phyloP scores from a whole-genome alignment of 2,888 invertebrate genomes.

The Ornithoptera alexandrae region DNA sequence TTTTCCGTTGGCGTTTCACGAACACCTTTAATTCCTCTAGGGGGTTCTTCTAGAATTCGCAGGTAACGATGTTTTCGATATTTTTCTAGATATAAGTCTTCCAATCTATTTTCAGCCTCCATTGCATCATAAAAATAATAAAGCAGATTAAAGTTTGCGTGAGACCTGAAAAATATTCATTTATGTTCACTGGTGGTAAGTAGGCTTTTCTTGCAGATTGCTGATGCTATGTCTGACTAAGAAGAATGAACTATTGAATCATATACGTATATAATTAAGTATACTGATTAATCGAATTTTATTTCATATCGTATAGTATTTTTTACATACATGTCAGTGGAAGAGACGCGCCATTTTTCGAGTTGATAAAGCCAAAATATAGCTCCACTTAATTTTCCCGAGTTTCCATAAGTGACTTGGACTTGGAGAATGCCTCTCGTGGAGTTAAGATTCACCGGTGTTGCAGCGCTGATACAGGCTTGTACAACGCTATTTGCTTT shows the following conservation, averaged over 20 bases:
- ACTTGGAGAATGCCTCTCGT: slow-evolving; percentile 90
- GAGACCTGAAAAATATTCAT: slow-evolving; percentile 80
- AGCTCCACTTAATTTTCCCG: slow-evolving; percentile 93
- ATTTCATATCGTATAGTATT: no score
- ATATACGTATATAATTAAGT: no score
- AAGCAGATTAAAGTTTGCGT: slow-evolving; percentile 93
- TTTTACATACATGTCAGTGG: slow-evolving; percentile 87
- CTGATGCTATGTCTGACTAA: no score
- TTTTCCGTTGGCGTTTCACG: slow-evolving; percentile 84
- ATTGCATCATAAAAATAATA: slow-evolving; percentile 95
- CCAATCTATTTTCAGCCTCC: slow-evolving; percentile 82
- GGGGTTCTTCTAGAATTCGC: slow-evolving; percentile 80
- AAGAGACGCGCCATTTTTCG: slow-evolving; percentile 93
- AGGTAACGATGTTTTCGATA: slow-evolving; percentile 88
- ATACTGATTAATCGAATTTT: no score
- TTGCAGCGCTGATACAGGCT: slow-evolving; percentile 90
- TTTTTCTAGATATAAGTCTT: slow-evolving; percentile 83
- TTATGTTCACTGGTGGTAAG: not conserved
- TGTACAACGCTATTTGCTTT: slow-evolving; percentile 86
- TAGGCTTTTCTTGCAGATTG: not conserved
- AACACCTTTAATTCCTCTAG: slow-evolving; percentile 80
- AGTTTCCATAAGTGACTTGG: slow-evolving; percentile 89
- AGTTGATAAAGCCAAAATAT: slow-evolving; percentile 92
- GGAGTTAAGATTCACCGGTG: slow-evolving; percentile 90
- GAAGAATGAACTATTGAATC: no score